Percentiles rank a stretch among this genome's conserved stretches.
phyloP scores from a whole-genome alignment of 1,140 invertebrate genomes.

The Coptotermes formosanus region DNA sequence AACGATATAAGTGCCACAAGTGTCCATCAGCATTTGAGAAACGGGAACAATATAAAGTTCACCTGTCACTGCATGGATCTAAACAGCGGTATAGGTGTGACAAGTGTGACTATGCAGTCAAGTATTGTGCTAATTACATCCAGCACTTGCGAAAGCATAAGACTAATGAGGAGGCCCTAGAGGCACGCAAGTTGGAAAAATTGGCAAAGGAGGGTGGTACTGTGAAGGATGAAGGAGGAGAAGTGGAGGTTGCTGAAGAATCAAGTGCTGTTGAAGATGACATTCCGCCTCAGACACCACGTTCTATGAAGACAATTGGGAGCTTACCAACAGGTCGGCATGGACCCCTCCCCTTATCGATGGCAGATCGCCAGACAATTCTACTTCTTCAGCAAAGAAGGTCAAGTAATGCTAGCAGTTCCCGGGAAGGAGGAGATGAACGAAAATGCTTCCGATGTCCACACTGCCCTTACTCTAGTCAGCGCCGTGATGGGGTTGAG shows the following conservation, averaged over 20 bases:
- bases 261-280: constrained; percentile 43
- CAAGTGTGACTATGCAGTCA: constrained; percentile 85
- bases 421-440: constrained; percentile 49
- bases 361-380: constrained; percentile 30
- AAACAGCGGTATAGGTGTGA: constrained; percentile 81
- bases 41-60: constrained; percentile 78
- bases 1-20: constrained; percentile 79
- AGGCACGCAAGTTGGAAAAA: constrained; percentile 43
- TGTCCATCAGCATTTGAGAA: constrained; percentile 88
- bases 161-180: constrained; percentile 64
- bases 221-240: constrained; percentile 32
- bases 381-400: constrained; percentile 22
- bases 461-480: constrained; percentile 74
- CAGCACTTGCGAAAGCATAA: constrained; percentile 78
- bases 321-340: neutral
- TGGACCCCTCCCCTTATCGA: constrained; percentile 37
- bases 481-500: constrained; percentile 68
- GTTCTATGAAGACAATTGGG: constrained; percentile 21
- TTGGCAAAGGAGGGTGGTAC: constrained; percentile 6
- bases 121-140: constrained; percentile 78
- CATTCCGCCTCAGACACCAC: constrained; percentile 14
- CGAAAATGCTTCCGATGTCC: constrained; percentile 60
- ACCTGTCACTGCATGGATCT: constrained; percentile 78
- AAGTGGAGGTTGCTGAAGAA: constrained; percentile 12
- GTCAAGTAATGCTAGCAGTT: constrained; percentile 37